Evolutionary conservation across 2,113 vertebrate genomes (phyloP), one percentile per base, ranked within the genome.

Genomic region (Rhea pennata): DNA sequence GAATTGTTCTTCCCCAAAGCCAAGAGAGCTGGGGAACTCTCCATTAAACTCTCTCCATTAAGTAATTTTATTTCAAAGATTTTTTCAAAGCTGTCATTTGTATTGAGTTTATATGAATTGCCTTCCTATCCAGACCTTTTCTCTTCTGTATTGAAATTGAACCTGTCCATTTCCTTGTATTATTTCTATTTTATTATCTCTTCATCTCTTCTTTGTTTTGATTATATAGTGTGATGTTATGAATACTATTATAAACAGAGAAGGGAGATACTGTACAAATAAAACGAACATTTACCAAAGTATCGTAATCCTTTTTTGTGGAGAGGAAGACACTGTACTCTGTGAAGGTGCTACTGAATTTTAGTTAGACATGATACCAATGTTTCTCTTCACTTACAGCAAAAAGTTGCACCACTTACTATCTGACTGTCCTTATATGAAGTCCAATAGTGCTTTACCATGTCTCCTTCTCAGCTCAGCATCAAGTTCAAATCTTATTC

Each of bases 31-130:
- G 36, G 36, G 36, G 36, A 36, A 36, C 36, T 36, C 36, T 36
- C 36, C 36, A 94, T 95, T 90, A 92, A 78, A 94, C 46, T 88
- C 39, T n/a, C 15, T 83, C n/a, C 27, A 50, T 82, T 90, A 90
- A 31, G 44, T 87, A 90, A 19, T 86, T 88, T 84, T 81, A 71
- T 69, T 90, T 51, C 44, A 81, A 81, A 84, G n/a, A 79, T 96
- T 53, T 91, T 94, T 93, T 93, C 11, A 58, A 69, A 92, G 84
- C 48, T 80, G 56, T 94, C 24, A 22, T 26, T 14, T 94, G 44
- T 90, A 58, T 80, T 94, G 48, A 39, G 72, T 82, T 82, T 82
- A n/a, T 85, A 29, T 26, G 64, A 76, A 62, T 74, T 79, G 40
- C 44, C 44, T 83, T 96, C 33, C 23, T 69, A 92, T 90, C 64